Percentiles rank a stretch among this genome's conserved stretches.
Conservation (phyloP, 2,797 vertebrate species). For the Acrossocheilus wenchowensis region DNA sequence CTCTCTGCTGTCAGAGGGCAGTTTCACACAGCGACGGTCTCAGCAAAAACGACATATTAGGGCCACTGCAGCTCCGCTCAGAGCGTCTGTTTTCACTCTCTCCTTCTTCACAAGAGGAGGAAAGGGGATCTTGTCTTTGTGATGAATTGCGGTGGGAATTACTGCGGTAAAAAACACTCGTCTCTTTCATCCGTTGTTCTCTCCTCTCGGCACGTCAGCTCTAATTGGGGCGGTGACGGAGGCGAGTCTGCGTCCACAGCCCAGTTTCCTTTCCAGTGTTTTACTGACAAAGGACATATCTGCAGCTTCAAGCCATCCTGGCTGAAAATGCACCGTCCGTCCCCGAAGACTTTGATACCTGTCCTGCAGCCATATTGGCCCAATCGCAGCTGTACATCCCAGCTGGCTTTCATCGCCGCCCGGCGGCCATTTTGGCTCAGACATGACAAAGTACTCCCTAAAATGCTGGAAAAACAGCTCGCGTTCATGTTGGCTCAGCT, state of each 20-base stretch:
- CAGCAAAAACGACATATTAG: constrained; percentile 40
- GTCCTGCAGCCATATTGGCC: constrained; percentile 41
- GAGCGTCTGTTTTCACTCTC: constrained; percentile 24
- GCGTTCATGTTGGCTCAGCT: constrained; percentile 39
- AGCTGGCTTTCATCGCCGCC: constrained; percentile 34
- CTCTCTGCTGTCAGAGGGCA: constrained; percentile 28
- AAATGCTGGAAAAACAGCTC: constrained; percentile 42
- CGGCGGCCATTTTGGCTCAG: constrained; percentile 50
- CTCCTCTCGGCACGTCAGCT: constrained; percentile 46
- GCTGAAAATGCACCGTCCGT: constrained; percentile 32
- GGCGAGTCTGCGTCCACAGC: constrained; percentile 28
- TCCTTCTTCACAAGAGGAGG: constrained; percentile 22
- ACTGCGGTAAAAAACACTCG: constrained; percentile 49
- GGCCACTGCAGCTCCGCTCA: constrained; percentile 23
- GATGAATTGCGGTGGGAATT: constrained; percentile 54
- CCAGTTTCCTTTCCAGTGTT: constrained; percentile 40
- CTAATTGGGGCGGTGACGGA: constrained; percentile 54
- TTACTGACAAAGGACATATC: constrained; percentile 48
- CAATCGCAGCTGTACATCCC: constrained; percentile 16
- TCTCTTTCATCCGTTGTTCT: constrained; percentile 41
- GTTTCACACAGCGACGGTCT: constrained; percentile 26
- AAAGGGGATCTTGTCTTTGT: constrained; percentile 52
- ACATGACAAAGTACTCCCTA: constrained; percentile 16
- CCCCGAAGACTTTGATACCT: constrained; percentile 42
- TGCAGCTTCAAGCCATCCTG: constrained; percentile 49